Evolutionary conservation across 2,888 invertebrate species (phyloP), one percentile per base, ranked within the genome.

Genomic region (Heliconius ethilla): DNA sequence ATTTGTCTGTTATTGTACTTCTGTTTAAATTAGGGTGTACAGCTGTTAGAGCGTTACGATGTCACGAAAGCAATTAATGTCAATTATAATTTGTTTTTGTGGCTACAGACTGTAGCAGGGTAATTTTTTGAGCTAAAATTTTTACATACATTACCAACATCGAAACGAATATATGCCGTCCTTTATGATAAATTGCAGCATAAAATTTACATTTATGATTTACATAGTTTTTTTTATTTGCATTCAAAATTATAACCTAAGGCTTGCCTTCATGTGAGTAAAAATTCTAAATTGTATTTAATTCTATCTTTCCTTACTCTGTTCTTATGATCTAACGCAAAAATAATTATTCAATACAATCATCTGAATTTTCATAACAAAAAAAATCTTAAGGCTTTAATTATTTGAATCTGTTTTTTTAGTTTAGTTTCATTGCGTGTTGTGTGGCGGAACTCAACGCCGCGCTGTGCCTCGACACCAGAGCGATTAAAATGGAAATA

Each of bases 201-300:
- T 55, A 7, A 62, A n/a, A 51, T 70, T n/a, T 4, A 18, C 40
- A 67, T 73, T 25, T 73, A 40, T 73, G 33, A 66, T 66, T 59
- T 62, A 51, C 76, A 70, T 70, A 62, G 15, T 45, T 45, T 65
- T 67, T 73, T 77, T 78, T 78, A 76, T 80, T 80, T 78, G 78
- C 80, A 75, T 80, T 80, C 80, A 73, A 78, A 78, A 76, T 76
- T 75, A 75, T 77, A 70, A 73, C 75, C 76, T 80, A 80, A 80
- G 80, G 80, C 78, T 77, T 78, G 70, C 76, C 75, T 69, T 69
- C 76, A 75, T 75, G 80, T 80, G 63, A 80, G 80, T 80, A 78
- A 72, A 72, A 33, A 25, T 15, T 37, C 13, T 62, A 25, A 59
- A 62, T 37, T 73, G 9, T 62, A 37, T 62, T 25, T 62, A 37